Evolutionary conservation across 2,888 invertebrate genomes (phyloP).

Genomic region (Ennomos erosarius): DNA sequence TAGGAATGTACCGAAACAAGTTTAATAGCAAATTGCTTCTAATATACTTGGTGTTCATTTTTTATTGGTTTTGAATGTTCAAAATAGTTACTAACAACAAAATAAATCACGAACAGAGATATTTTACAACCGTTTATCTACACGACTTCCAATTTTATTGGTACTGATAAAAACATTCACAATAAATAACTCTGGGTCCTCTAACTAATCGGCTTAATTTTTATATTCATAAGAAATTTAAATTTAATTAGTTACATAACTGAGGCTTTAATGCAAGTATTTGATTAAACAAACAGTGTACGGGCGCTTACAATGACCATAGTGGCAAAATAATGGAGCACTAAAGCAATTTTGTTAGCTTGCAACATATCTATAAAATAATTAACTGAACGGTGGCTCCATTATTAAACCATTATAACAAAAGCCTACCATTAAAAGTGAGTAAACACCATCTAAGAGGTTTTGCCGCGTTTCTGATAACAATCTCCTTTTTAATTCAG

Average conservation of each 20-base stretch:
- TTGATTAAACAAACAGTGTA: constrained; percentile 57
- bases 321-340: constrained; percentile 51
- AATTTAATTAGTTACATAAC: constrained; percentile 27
- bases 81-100: constrained; percentile 15
- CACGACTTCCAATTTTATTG: constrained; percentile 23
- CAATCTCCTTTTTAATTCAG: constrained; percentile 54
- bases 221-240: constrained; percentile 17
- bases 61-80: constrained; percentile 15
- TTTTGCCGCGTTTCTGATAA: constrained; percentile 54
- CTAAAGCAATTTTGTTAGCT: constrained; percentile 58
- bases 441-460: constrained; percentile 70
- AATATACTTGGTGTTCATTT: constrained; percentile 8
- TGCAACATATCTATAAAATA: constrained; percentile 61
- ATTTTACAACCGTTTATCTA: constrained; percentile 24
- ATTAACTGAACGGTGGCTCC: constrained; percentile 60
- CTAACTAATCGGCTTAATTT: constrained; percentile 29
- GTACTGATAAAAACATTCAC: constrained; percentile 14
- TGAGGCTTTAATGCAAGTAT: constrained; percentile 28
- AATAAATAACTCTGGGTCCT: constrained; percentile 21
- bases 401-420: constrained; percentile 68
- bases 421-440: constrained; percentile 69
- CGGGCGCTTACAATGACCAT: constrained; percentile 47
- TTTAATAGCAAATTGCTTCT: constrained; percentile 10
- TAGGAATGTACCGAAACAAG: not conserved
- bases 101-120: constrained; percentile 22